Conservation (phyloP, 2,113 vertebrate species). For the Salvator merianae region DNA sequence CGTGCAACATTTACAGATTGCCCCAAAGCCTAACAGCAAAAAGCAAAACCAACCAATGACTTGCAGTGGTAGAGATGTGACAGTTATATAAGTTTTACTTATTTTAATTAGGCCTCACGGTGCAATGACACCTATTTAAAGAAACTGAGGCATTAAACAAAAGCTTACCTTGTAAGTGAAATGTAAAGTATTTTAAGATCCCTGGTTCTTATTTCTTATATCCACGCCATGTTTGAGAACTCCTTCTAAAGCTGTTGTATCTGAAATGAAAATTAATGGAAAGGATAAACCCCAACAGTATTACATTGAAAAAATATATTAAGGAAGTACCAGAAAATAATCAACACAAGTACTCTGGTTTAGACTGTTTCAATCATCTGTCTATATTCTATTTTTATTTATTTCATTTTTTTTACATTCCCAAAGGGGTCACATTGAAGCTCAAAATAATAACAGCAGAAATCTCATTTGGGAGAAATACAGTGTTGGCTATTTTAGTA, state of each 20-base stretch:
- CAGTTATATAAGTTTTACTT: background rate
- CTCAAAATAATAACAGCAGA: background rate
- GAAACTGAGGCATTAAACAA: background rate
- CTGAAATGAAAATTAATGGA: accelerated
- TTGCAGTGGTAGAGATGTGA: background rate
- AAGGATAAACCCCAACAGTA: background rate
- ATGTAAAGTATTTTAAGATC: background rate
- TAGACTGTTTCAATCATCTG: background rate
- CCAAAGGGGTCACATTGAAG: background rate
- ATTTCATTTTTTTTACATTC: slow-evolving; percentile 4
- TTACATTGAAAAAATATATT: background rate
- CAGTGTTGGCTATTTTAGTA: slow-evolving; percentile 23
- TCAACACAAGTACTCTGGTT: accelerated
- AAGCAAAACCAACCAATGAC: background rate
- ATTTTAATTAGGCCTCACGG: background rate
- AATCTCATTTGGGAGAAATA: background rate
- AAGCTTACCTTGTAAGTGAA: background rate
- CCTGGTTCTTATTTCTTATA: background rate
- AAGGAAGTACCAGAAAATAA: slow-evolving; percentile 4
- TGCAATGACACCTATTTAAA: background rate
- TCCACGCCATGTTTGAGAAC: slow-evolving; percentile 2
- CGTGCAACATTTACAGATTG: background rate
- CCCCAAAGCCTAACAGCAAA: background rate
- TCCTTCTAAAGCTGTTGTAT: accelerated
- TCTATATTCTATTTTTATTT: no score